Base-by-base conservation (phyloP, 1,140 invertebrate genomes). In the Cecropterus lyciades region DNA sequence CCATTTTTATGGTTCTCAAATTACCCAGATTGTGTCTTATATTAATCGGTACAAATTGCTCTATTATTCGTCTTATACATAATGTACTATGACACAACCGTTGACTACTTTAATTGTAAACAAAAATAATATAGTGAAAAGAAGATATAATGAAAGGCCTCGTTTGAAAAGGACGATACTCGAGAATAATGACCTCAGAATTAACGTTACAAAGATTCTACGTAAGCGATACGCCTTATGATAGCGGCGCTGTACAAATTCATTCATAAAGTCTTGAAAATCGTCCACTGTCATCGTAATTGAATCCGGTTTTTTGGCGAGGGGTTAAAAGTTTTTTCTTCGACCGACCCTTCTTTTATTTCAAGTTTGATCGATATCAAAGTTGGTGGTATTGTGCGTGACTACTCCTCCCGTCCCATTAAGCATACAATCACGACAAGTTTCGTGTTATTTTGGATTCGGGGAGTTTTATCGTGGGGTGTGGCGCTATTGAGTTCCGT, bases 341-440 rank as follows among this genome's bases (percentile, higher is more conserved):
- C 15, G 9, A 13, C n/a, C 57, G 46, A 62, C 57, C 57, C 57
- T 45, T 40, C 27, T 40, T 62, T 40, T 45, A 49, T 49, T 72
- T 69, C 57, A 69, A 60, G 72, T 74, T 74, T 74, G 72, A 74
- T 74, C 72, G 67, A 74, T 74, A 67, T 53, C 46, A 56, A 59
- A 57, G 70, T 57, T 40, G 56, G 62, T 17, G 63, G 20, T 51
- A 65, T 66, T 57, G 42, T 53, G 63, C 63, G 57, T 71, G 69
- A 62, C 63, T 33, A 56, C 42, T 56, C 62, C 60, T 66, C 45
- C 42, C 65, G 69, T 60, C 63, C 65, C 72, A 70, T 70, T 68
- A 45, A 46, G 11, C 52, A 20, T 55, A 59, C 40, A 52, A 68
- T 71, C 49, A 46, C 51, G 43, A 42, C 49, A 62, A 24, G 45